Base-by-base conservation (phyloP, 2,113 vertebrate species). In the Brachyistius frenatus region DNA sequence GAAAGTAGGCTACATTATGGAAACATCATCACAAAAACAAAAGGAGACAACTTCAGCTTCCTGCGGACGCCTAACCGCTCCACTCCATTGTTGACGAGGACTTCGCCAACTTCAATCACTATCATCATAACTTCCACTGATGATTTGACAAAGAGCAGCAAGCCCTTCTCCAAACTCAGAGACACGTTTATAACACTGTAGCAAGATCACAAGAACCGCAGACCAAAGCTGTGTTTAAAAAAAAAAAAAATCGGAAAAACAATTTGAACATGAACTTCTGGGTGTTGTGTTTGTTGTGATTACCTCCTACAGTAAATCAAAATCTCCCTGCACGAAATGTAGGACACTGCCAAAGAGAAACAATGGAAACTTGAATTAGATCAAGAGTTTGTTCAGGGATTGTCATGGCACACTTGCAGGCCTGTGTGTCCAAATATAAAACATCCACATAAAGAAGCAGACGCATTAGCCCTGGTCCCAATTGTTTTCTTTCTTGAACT, bases 311-410 rank as follows among this genome's bases (percentile, higher is more conserved):
- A 57, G 47, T 83, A 86, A 82, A 89, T 76, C 66, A 50, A 62
- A 61, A 64, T 75, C 69, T 83, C 75, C 61, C 30, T 52, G 66
- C 78, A 84, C 60, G 61, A 77, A 67, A 65, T 32, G 32, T 73
- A 50, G 36, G 78, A 78, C 37, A 5, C 65, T 46, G 80, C 78
- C 74, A 82, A 46, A 78, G 66, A 76, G 69, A 77, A 91, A 93
- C 86, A 91, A 91, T 90, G 69, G 79, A 30, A 70, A 68, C 85
- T 89, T 81, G 80, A 85, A 85, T 87, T 88, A 89, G 88, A 83
- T 79, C 74, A 86, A 86, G 62, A 67, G 33, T 53, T 65, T 66
- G 56, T 69, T 66, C 69, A 74, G 65, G 60, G 10, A 61, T 55
- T 62, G 35, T 78, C 56, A 9, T 0, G 9, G 6, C 13, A 31